These are phyloP conservation scores for Petrophora chlorosata DNA, from an alignment of 2,888 invertebrate species.

Conservation along the genomic window DNA sequence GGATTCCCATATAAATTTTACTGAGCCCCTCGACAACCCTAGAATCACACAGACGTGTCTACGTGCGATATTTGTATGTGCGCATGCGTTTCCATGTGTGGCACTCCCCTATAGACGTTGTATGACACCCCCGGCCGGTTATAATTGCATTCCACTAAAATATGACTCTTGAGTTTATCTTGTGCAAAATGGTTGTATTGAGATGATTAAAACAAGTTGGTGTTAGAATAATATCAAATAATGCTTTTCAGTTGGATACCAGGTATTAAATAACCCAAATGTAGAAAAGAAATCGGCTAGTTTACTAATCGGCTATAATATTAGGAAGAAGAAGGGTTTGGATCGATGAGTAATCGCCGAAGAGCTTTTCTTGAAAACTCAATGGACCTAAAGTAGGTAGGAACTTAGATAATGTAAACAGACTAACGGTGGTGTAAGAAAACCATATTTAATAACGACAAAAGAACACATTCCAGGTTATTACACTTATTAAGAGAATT, in stretches of 20 bases:
- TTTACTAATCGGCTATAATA: too few species aligned
- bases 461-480: constrained; percentile 50
- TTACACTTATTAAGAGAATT: constrained; percentile 72
- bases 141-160: constrained; percentile 82
- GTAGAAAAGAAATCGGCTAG: too few species aligned
- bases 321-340: too few species aligned
- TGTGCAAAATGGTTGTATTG: constrained; percentile 28
- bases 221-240: constrained; percentile 2
- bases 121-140: constrained; percentile 64
- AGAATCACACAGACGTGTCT: constrained; percentile 45
- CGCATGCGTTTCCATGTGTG: constrained; percentile 48
- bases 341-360: too few species aligned
- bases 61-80: constrained; percentile 61
- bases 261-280: too few species aligned
- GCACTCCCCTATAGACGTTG: constrained; percentile 56
- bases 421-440: constrained; percentile 1
- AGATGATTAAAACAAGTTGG: not conserved
- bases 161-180: constrained; percentile 72
- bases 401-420: too few species aligned
- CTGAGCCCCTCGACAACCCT: constrained; percentile 67
- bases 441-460: constrained; percentile 34
- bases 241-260: not conserved
- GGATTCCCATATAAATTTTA: too few species aligned
- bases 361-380: too few species aligned
- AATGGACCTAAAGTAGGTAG: too few species aligned